Conservation (phyloP, 1,140 invertebrate species). For the Aphelenchoides avenae region DNA sequence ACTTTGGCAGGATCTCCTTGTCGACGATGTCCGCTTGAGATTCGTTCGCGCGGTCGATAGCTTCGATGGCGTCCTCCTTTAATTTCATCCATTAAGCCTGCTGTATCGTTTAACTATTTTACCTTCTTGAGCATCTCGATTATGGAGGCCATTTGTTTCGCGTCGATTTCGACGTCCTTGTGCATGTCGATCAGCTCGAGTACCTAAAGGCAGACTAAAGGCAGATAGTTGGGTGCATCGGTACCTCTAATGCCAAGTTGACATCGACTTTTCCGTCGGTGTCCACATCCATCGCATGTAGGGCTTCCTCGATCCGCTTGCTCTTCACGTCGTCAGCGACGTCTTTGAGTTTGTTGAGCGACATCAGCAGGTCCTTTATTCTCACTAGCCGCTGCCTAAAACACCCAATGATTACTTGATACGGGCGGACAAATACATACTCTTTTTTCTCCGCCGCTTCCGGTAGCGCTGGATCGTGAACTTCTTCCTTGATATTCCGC, state of each 20-base stretch:
- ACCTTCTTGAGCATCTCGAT: conserved; percentile 24
- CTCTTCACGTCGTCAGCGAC: conserved; percentile 8
- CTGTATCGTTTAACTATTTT: too few species aligned
- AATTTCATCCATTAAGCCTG: too few species aligned
- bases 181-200: conserved; percentile 40
- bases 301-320: conserved; percentile 20
- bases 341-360: conserved; percentile 26
- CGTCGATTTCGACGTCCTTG: conserved; percentile 28
- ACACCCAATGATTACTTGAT: background rate
- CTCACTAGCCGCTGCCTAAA: conserved; percentile 29
- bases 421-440: conserved; percentile 12
- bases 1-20: background rate
- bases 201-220: conserved; percentile 15
- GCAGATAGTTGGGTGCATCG: background rate
- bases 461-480: conserved; percentile 31
- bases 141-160: conserved; percentile 30
- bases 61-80: conserved; percentile 3
- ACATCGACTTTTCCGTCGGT: conserved; percentile 35
- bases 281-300: conserved; percentile 38
- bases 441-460: conserved; percentile 18
- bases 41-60: background rate
- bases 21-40: background rate
- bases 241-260: conserved; percentile 35
- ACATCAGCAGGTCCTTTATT: conserved; percentile 34
- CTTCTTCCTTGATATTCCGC: conserved; percentile 22